Conservation (phyloP, 2,888 invertebrate species). For the Imbricaverruca yamaguchii region DNA sequence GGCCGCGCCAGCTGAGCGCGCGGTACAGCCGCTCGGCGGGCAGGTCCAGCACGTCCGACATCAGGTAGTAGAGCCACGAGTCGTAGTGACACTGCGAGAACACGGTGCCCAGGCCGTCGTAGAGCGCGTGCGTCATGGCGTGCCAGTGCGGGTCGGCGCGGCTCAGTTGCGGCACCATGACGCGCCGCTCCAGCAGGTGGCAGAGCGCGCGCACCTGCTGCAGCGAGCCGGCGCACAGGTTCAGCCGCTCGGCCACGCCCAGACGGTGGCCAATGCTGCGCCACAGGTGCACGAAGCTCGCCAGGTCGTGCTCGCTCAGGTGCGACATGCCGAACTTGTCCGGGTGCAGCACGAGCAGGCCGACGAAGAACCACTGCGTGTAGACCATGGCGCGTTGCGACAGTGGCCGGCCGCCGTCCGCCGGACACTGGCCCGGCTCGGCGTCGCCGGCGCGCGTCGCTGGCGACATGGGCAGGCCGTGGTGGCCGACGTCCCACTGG, state of each 20-base stretch:
- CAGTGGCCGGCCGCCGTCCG: too few species aligned
- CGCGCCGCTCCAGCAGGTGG: slow-evolving; percentile 25
- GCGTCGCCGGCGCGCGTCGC: slow-evolving; percentile 24
- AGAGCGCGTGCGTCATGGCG: slow-evolving; percentile 25
- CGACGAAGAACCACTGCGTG: slow-evolving; percentile 50
- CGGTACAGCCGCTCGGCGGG: not conserved
- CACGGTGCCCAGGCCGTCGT: slow-evolving; percentile 8
- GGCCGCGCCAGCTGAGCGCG: not conserved
- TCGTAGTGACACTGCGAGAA: not conserved
- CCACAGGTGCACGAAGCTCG: slow-evolving; percentile 76
- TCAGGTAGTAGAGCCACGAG: not conserved
- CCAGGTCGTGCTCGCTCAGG: slow-evolving; percentile 55
- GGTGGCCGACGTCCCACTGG: not conserved
- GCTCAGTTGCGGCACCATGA: slow-evolving; percentile 25
- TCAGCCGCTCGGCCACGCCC: slow-evolving; percentile 70
- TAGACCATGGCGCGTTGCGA: slow-evolving; percentile 41
- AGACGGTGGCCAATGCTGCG: slow-evolving; percentile 68
- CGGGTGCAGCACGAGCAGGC: slow-evolving; percentile 45
- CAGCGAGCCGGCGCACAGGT: slow-evolving; percentile 42
- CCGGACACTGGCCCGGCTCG: not conserved
- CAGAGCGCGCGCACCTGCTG: slow-evolving; percentile 34
- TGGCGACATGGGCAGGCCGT: slow-evolving; percentile 21
- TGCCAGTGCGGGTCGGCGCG: slow-evolving; percentile 26
- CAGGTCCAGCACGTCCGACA: slow-evolving; percentile 6
- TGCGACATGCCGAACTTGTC: slow-evolving; percentile 57